Base-by-base conservation (phyloP, 1,140 invertebrate genomes). In the Procambarus virginalis region DNA sequence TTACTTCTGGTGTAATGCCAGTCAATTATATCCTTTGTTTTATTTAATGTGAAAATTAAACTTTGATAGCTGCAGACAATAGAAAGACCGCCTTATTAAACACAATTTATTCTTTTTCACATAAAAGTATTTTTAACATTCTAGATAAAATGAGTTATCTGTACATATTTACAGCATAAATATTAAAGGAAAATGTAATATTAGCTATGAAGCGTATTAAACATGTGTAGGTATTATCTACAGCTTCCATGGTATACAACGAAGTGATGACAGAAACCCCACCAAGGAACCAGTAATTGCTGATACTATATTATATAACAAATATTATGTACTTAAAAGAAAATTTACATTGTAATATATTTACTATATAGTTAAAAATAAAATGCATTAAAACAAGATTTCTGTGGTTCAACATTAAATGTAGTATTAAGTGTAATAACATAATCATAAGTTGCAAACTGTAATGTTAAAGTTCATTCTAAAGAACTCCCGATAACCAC, bases 101-200 rank as follows among this genome's bases (percentile, higher is more conserved):
- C 68, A 73, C 68, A 73, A 6, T 73, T 73, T 73, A 73, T 73
- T 34, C 6, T 73, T 73, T 73, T 73, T 73, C 22, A 73, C 68
- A 73, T 73, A 73, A 73, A 73, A 73, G n/a, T 73, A 34, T 73
- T 73, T 55, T 73, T 73, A 73, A 73, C 68, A 73, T 73, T 22
- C 68, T 73, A 73, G 68, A 73, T 73, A 22, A 73, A 73, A 73
- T n/a, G 68, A 73, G 68, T 45, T 6, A 8, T 73, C n/a, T 73
- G 68, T 73, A 73, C 68, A 73, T 73, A 73, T 73, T 73, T 73
- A 73, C 68, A 73, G 68, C n/a, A 73, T 20, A 64, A 64, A 17
- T 64, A 17, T 14, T 64, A 64, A 64, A 64, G 60, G 4, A 64
- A 64, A 20, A 64, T 64, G 17, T 17, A 4, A 20, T 17, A 64